Evolutionary conservation across 1,140 invertebrate species (phyloP), one percentile per base, ranked within the genome.

Genomic region (Sycobia sp.): DNA sequence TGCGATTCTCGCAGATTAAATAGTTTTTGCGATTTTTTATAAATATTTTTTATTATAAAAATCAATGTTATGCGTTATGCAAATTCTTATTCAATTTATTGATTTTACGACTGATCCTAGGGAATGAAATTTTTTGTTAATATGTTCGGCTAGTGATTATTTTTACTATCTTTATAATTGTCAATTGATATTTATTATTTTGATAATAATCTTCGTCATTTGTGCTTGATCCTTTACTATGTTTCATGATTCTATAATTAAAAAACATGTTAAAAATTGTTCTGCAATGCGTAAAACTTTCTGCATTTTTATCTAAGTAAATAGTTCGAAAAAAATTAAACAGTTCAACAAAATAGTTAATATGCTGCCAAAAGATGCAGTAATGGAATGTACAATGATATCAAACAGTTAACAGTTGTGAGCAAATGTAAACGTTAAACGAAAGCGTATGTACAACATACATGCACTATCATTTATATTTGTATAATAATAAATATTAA

Each of bases 401-500:
- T 56, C 20, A 51, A 62, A 10, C 39, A 22, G 43, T 50, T 43
- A 56, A 63, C 51, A 62, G 14, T 36, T 38, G 59, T 61, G 34
- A 41, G 46, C 16, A 57, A 57, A 47, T 51, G 27, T 57, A 63
- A 57, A 14, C 36, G 46, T 55, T 47, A n/a, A 56, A 41, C 11
- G 23, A 53, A 51, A 43, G 4, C 27, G n/a, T 38, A 38, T 22
- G 57, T 23, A 18, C 38, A 41, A 43, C 46, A 46, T 47, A 56
- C 38, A 23, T 36, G 29, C 27, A 41, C 25, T 32, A 23, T 63
- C 54, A 27, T 63, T 57, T 63, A 57, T 50, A 63, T 57, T 63
- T 57, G 38, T 57, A 57, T 38, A 22, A 56, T 56, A 62, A 23
- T 50, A 50, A 41, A 49, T 11, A 62, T 11, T 56, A 8, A 55